Evolutionary conservation across 2,113 vertebrate species (phyloP).

Genomic region (Phrynosoma platyrhinos): DNA sequence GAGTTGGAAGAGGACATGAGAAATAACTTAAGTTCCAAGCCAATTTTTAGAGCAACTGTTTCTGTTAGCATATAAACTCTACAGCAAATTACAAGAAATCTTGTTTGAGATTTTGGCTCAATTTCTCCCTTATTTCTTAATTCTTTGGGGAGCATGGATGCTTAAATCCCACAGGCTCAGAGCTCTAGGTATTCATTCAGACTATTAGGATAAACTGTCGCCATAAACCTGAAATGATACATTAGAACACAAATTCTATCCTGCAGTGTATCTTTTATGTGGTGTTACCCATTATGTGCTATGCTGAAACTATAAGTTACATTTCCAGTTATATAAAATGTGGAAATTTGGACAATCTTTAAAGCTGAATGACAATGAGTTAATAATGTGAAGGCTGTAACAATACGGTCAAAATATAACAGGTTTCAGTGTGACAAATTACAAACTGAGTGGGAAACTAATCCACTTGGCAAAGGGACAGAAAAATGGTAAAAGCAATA

Average conservation of each 20-base stretch:
- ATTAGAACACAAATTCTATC: conserved; percentile 14
- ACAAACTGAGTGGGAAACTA: background rate
- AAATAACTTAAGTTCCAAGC: conserved; percentile 41
- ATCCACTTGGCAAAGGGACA: background rate
- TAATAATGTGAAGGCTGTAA: background rate
- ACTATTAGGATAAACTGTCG: background rate
- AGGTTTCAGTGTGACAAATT: conserved; percentile 24
- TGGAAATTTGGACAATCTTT: conserved; percentile 15
- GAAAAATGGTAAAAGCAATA: conserved; percentile 30
- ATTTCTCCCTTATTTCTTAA: background rate
- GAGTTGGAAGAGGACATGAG: conserved; percentile 26
- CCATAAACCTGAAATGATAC: background rate
- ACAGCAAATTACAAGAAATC: background rate
- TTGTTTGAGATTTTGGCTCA: background rate
- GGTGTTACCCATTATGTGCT: conserved; percentile 3
- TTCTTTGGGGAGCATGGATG: background rate
- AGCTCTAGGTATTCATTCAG: background rate
- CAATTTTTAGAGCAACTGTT: background rate
- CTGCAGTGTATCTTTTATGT: conserved; percentile 4
- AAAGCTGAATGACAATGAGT: conserved; percentile 13
- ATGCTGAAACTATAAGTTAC: background rate
- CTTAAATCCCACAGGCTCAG: background rate
- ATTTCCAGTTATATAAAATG: conserved; percentile 13
- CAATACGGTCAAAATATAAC: background rate
- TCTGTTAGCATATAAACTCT: background rate